Conservation (phyloP, 37 sponge, comb jelly and placozoan species). For the Amphimedon queenslandica region DNA sequence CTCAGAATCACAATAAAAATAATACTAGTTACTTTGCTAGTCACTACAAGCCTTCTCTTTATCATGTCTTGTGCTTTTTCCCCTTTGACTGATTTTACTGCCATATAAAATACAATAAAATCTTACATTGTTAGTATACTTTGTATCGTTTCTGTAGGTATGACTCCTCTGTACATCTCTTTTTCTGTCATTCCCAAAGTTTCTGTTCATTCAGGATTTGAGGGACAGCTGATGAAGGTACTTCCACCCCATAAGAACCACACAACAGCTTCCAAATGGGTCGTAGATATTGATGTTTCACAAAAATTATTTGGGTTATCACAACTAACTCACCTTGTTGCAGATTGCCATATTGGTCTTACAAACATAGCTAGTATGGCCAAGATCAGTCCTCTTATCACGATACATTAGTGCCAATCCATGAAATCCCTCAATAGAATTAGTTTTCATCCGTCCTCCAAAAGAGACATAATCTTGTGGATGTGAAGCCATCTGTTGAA, state of each 20-base stretch:
- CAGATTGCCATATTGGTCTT: slow-evolving; percentile 15
- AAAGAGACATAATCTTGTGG: slow-evolving; percentile 12
- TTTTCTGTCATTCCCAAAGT: neutral
- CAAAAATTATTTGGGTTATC: neutral
- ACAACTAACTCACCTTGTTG: neutral
- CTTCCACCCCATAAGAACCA: neutral
- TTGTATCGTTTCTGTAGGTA: neutral
- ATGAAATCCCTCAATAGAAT: slow-evolving; percentile 6
- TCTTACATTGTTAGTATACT: no score
- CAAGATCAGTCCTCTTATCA: slow-evolving; percentile 1
- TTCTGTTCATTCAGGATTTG: neutral
- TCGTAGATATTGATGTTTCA: neutral
- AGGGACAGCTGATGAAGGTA: neutral
- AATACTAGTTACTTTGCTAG: no score
- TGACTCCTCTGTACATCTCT: neutral
- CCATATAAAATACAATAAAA: neutral
- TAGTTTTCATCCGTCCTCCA: slow-evolving; percentile 1
- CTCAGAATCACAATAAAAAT: no score
- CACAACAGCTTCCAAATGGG: neutral
- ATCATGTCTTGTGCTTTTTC: slow-evolving; percentile 9
- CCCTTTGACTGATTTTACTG: slow-evolving; percentile 7
- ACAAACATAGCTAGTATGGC: neutral
- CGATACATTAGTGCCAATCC: slow-evolving; percentile 8
- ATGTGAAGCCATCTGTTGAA: neutral
- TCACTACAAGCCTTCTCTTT: slow-evolving; percentile 24